Conservation (phyloP, 2,797 vertebrate genomes). For the Cyprinella venusta region DNA sequence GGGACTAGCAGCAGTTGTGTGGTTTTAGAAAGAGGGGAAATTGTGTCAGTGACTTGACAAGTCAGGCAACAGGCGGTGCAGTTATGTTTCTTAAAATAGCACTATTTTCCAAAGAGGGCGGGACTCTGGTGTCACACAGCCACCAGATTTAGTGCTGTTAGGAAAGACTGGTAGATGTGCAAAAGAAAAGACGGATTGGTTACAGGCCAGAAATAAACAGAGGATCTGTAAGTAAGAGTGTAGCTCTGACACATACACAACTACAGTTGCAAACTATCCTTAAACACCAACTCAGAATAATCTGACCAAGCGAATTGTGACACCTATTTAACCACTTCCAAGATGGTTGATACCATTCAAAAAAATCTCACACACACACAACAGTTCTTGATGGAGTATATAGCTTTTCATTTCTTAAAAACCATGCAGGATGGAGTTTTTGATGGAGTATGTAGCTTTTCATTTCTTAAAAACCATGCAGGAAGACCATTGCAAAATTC, state of each 20-base stretch:
- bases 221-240: slow-evolving; percentile 28
- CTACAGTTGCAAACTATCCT: neutral
- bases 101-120: slow-evolving; percentile 29
- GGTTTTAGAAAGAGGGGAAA: slow-evolving; percentile 42
- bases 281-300: neutral
- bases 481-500: no score
- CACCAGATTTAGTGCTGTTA: slow-evolving; percentile 8
- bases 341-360: neutral
- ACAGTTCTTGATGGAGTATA: no score
- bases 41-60: slow-evolving; percentile 62
- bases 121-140: slow-evolving; percentile 33
- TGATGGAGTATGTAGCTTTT: no score
- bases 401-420: no score
- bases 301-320: neutral
- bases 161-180: slow-evolving; percentile 1
- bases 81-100: slow-evolving; percentile 48
- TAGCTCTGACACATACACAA: neutral
- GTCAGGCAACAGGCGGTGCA: slow-evolving; percentile 45
- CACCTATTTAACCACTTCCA: neutral
- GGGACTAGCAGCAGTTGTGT: neutral
- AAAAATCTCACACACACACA: no score
- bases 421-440: no score
- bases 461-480: no score
- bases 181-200: slow-evolving; percentile 55
- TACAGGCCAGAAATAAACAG: slow-evolving; percentile 59